A percentile compares a stretch with the other conserved stretches of the same genome.
phyloP scores from a whole-genome alignment of 2,888 invertebrate genomes.

The Dascillus cervinus region DNA sequence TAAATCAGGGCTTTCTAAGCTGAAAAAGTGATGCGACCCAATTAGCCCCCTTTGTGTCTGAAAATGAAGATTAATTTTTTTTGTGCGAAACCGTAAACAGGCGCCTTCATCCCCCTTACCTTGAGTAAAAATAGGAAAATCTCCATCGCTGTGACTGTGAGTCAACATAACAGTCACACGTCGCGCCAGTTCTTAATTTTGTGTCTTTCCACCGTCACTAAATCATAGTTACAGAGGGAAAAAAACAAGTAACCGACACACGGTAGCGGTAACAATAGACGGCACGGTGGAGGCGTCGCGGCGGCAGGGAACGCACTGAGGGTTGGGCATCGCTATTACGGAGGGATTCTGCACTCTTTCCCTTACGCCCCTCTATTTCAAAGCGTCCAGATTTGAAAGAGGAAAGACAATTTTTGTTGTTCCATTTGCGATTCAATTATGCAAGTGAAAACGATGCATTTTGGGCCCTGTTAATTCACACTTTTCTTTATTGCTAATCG shows the following conservation, averaged over 20 bases:
- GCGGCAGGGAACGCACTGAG: constrained; percentile 29
- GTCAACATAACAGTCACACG: constrained; percentile 59
- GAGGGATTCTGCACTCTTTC: constrained; percentile 28
- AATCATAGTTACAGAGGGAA: constrained; percentile 10
- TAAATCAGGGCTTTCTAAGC: too few relatives aligned
- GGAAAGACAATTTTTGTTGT: neutral
- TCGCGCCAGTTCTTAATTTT: constrained; percentile 1
- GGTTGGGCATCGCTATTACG: constrained; percentile 23
- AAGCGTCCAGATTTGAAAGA: constrained; percentile 6
- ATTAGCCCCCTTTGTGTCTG: too few relatives aligned
- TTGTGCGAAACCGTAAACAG: too few relatives aligned
- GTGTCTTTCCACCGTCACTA: constrained; percentile 6
- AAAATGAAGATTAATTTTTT: too few relatives aligned
- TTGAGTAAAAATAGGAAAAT: constrained; percentile 77
- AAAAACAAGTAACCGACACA: constrained; percentile 6
- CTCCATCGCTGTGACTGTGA: constrained; percentile 79
- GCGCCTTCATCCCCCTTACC: too few relatives aligned
- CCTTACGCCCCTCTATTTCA: constrained; percentile 13
- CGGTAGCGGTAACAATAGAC: constrained; percentile 9
- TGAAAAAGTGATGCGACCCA: too few relatives aligned
- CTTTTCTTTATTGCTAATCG: too few relatives aligned
- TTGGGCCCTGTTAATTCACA: too few relatives aligned
- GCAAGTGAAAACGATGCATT: too few relatives aligned
- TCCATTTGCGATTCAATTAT: neutral
- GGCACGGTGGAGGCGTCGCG: constrained; percentile 21